Evolutionary conservation across 2,113 vertebrate species (phyloP), one percentile per base, ranked within the genome.

Genomic region (Corvus moneduloides): DNA sequence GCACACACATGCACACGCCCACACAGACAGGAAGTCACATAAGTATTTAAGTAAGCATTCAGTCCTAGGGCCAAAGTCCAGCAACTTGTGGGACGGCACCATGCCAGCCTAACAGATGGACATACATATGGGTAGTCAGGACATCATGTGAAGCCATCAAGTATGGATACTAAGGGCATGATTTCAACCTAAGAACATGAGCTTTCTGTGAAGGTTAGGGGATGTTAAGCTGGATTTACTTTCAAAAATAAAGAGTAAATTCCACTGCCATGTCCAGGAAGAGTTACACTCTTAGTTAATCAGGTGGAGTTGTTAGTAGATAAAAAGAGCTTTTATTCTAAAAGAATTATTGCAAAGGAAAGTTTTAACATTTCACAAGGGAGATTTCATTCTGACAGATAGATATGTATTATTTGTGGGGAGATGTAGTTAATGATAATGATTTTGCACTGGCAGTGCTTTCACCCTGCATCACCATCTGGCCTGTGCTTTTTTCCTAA

Each of bases 161-260:
- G 95, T 97, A 97, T 96, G 90, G 90, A 95, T 93, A 96, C 88
- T 93, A 74, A 96, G 87, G 93, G 87, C 96, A 96, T 72, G 41
- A 92, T 96, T 98, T 96, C 93, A 97, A 80, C 63, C 67, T 92
- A 88, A 95, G 94, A 97, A 94, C 87, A 97, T 90, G 95, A 97
- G 97, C 96, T 97, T 96, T 95, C 93, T 94, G 95, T 97, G 90
- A 95, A 98, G 94, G 93, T 97, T 97, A 97, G 81, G 71, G 79
- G 67, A 92, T 92, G 73, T 84, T 97, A 96, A 97, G 64, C 91
- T 95, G 94, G 97, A 97, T 96, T 95, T 97, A 79, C 76, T 81
- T 92, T 96, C 82, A 97, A 89, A 97, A 97, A 94, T 95, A 96
- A 96, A 94, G 54, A 97, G 94, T 79, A 77, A 54, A 74, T 92